Base-by-base conservation (phyloP, 1,140 invertebrate species). In the Laupala kohalensis region DNA sequence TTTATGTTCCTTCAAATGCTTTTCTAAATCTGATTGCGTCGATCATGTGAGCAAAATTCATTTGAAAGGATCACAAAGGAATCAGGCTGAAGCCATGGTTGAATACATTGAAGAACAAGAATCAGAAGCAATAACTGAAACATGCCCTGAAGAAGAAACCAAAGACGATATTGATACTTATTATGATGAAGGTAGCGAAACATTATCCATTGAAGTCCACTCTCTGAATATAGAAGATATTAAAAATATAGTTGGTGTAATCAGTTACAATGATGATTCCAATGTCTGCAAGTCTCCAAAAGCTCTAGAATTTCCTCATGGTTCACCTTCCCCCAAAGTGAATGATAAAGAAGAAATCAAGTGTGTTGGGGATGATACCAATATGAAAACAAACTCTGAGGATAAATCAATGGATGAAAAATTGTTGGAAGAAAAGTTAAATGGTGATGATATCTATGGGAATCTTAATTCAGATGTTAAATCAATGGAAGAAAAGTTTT, bases 1-100 rank as follows among this genome's bases (percentile, higher is more conserved):
- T 25, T 71, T 78, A 6, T 84, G 83, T 71, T 73, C 78, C 25
- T 84, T 79, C 69, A 79, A 81, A 67, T 78, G 78, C 30, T 81
- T 79, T 29, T 72, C 75, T 29, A 81, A 80, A 71, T 76, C 74
- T 30, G 79, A 81, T 28, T 81, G 79, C 64, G 74, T 79, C 0
- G 74, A 76, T 5, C 82, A 83, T 74, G 79, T 78, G 25, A 78
- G 77, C 37, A 79, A 73, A 74, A 65, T 74, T 3, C 82, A 83
- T 63, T 63, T 71, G 24, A 64, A 28, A 24, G 63, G 63, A 3
- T 23, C 2, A 5, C 65, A 72, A 23, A 23, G 63, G 6, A n/a
- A 63, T 13, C 37, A 69, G 27, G 71, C 71, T 26, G 30, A 27
- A 12, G 23, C 37, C 4, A 64, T 72, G 66, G 71, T 72, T 15